These are phyloP conservation scores for Syngnathus rostellatus DNA, from an alignment of 2,797 vertebrate species.

Conservation along the genomic window DNA sequence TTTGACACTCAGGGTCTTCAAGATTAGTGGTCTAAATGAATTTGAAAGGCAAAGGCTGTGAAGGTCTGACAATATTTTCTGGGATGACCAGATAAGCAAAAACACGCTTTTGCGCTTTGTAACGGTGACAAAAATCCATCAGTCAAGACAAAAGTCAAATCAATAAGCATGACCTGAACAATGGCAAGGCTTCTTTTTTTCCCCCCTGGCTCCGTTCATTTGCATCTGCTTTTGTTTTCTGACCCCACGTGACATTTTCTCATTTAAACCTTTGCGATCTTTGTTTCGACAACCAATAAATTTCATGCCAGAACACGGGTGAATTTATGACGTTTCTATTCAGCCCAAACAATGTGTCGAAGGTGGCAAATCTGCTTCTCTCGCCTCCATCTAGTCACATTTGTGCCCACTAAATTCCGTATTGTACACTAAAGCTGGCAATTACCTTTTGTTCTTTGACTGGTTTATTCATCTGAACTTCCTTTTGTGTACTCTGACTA, in stretches of 20 bases:
- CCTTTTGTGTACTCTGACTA: conserved; percentile 51
- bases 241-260: conserved; percentile 17
- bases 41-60: neutral
- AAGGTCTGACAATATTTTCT: neutral
- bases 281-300: conserved; percentile 18
- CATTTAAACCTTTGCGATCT: conserved; percentile 3
- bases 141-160: conserved; percentile 6
- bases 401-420: conserved; percentile 37
- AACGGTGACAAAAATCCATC: neutral
- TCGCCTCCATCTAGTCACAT: conserved; percentile 38
- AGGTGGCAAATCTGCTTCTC: conserved; percentile 40
- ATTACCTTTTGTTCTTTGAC: conserved; percentile 40
- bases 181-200: neutral
- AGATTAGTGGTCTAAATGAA: neutral
- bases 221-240: conserved; percentile 34
- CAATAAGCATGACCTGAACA: conserved; percentile 13
- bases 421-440: conserved; percentile 38
- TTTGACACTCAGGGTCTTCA: conserved; percentile 18
- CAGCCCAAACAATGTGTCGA: neutral
- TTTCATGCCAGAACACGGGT: conserved; percentile 2
- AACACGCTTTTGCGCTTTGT: neutral
- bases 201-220: conserved; percentile 9
- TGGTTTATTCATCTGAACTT: conserved; percentile 52
- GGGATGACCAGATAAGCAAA: neutral
- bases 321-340: conserved; percentile 3